Evolutionary conservation across 2,888 invertebrate genomes (phyloP).

Genomic region (Sinopyrophorus schimmeli): DNA sequence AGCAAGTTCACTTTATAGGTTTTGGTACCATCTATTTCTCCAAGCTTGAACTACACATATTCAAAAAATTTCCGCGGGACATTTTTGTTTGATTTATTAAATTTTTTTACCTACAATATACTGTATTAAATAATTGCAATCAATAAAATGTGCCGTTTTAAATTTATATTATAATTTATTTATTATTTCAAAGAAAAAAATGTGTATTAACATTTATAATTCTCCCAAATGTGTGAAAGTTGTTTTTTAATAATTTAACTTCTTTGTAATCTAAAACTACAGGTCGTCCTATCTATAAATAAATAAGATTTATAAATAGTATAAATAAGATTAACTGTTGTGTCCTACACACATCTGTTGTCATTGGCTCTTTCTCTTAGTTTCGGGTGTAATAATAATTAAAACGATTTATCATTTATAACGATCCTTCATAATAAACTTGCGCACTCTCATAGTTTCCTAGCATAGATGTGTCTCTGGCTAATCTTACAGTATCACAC

Average conservation of each 20-base stretch:
- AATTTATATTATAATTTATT: too few relatives aligned
- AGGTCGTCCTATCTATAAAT: slow-evolving; percentile 78
- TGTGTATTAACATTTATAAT: slow-evolving; percentile 62
- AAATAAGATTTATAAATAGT: background rate
- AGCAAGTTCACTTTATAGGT: too few relatives aligned
- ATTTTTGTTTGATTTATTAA: too few relatives aligned
- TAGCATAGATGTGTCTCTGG: slow-evolving; percentile 91
- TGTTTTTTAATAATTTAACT: slow-evolving; percentile 79
- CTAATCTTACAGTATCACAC: slow-evolving; percentile 92
- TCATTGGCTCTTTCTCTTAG: slow-evolving; percentile 85
- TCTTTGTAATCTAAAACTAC: slow-evolving; percentile 88
- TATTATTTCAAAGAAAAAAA: too few relatives aligned
- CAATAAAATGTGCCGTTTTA: too few relatives aligned
- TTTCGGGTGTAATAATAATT: slow-evolving; percentile 77
- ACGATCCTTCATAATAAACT: slow-evolving; percentile 90
- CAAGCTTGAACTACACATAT: too few relatives aligned
- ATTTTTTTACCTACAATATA: too few relatives aligned
- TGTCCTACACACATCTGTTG: slow-evolving; percentile 70
- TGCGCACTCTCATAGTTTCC: slow-evolving; percentile 95
- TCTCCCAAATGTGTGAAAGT: slow-evolving; percentile 75
- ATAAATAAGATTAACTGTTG: background rate
- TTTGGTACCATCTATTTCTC: too few relatives aligned
- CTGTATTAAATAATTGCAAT: too few relatives aligned
- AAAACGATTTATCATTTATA: slow-evolving; percentile 89
- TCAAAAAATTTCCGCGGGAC: too few relatives aligned